A percentile compares a stretch with the other conserved stretches of the same genome.
Conservation (phyloP, 2,797 vertebrate species). For the Myotis vivesi region DNA sequence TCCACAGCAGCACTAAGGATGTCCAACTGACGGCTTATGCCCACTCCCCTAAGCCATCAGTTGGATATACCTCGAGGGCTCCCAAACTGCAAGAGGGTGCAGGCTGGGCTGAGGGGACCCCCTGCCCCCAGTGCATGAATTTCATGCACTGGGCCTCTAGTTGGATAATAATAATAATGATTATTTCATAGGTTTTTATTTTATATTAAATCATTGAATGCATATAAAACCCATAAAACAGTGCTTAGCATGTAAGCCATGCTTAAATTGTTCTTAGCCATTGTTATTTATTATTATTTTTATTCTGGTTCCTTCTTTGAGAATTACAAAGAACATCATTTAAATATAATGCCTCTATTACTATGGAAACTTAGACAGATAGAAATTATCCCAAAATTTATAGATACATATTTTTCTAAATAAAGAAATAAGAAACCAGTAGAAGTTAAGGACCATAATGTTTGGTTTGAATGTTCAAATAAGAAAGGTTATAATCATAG, state of each 20-base stretch:
- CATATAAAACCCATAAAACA: background rate
- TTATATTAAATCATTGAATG: background rate
- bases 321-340: background rate
- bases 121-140: too few relatives aligned
- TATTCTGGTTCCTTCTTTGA: background rate
- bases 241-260: background rate
- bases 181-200: background rate
- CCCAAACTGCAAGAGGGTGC: too few relatives aligned
- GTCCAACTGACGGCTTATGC: too few relatives aligned
- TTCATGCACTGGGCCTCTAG: too few relatives aligned
- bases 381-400: slow-evolving; percentile 17
- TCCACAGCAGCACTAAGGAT: too few relatives aligned
- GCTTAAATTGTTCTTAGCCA: background rate
- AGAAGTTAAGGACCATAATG: background rate
- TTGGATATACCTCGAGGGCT: too few relatives aligned
- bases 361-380: background rate
- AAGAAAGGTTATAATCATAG: background rate
- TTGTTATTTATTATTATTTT: background rate
- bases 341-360: slow-evolving; percentile 6
- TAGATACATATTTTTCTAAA: background rate
- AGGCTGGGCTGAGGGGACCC: too few relatives aligned
- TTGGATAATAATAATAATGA: background rate
- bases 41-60: too few relatives aligned
- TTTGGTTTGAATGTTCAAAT: slow-evolving; percentile 15
- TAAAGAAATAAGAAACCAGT: background rate